Evolutionary conservation across 2,888 invertebrate species (phyloP), one percentile per base, ranked within the genome.

Genomic region (Eretmocerus hayati): DNA sequence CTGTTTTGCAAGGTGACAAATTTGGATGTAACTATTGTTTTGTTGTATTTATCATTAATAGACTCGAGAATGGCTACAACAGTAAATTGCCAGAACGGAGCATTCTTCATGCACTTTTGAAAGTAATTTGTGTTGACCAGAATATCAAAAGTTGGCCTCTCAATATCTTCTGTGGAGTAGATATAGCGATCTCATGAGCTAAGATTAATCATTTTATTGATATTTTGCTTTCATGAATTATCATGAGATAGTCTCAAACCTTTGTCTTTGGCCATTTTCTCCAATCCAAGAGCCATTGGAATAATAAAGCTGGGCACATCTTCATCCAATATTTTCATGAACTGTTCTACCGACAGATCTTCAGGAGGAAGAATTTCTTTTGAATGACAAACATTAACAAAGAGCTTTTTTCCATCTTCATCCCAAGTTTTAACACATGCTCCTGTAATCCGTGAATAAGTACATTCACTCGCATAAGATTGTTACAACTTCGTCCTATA

Each of bases 261-360:
- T 68, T 89, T 91, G 66, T 92, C 92, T 19, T 75, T 72, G 62
- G 90, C 90, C 5, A 78, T 77, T 58, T 85, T 83, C 4, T 87
- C 81, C 63, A 86, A 85, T 0, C 91, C 91, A 55, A 94, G 85
- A 67, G 92, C 92, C 88, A 94, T 88, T 0, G 93, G 93, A 37
- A 94, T 83, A 53, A 85, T 76, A 69, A 82, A 93, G 4, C 82
- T 78, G 0, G 85, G 81, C 46, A 81, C 79, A 60, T 88, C 85
- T 46, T 81, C 81, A 65, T 83, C 81, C 11, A 64, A 22, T 4
- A 62, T 41, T 26, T 58, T 18, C 2, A 57, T 5, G 22, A 69
- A 56, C 44, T 62, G 40, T 46, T 76, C 75, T 9, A 78, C 77
- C 2, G 79, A 77, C 33, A 89, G 79, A 59, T 89, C 83, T 59